phyloP scores from a whole-genome alignment of 1,140 invertebrate species.

The Caerostris extrusa region DNA sequence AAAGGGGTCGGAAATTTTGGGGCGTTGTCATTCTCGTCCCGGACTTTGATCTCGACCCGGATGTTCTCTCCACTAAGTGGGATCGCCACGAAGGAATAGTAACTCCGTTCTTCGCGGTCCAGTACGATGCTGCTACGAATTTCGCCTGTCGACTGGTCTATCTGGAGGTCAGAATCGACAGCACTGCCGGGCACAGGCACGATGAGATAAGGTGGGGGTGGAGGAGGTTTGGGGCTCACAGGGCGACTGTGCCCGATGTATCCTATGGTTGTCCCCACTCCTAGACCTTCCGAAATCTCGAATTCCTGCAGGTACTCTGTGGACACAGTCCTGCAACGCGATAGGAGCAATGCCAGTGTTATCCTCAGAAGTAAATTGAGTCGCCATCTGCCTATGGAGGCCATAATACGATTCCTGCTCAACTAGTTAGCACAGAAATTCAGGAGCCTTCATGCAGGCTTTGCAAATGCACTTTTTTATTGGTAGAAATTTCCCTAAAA shows the following conservation, averaged over 20 bases:
- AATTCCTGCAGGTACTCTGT: constrained; percentile 87
- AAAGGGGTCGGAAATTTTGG: constrained; percentile 91
- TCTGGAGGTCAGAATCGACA: constrained; percentile 92
- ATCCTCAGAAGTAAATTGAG: constrained; percentile 32
- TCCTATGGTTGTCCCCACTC: constrained; percentile 92
- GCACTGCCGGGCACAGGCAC: constrained; percentile 91
- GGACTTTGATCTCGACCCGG: constrained; percentile 91
- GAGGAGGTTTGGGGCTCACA: constrained; percentile 82
- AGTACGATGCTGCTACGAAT: constrained; percentile 92
- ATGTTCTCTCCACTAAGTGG: constrained; percentile 91
- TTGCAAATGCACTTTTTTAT: neutral
- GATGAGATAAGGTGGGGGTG: constrained; percentile 91
- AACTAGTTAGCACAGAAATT: constrained; percentile 2
- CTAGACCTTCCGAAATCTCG: constrained; percentile 92
- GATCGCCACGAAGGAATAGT: constrained; percentile 94
- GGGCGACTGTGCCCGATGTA: constrained; percentile 88
- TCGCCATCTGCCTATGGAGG: constrained; percentile 33
- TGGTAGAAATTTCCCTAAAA: neutral
- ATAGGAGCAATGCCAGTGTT: constrained; percentile 49
- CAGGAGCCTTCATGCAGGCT: constrained; percentile 38
- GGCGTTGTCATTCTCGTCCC: constrained; percentile 98
- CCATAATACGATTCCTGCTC: constrained; percentile 34
- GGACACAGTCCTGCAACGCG: constrained; percentile 36
- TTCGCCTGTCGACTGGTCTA: constrained; percentile 94
- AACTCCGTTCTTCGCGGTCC: constrained; percentile 93